Evolutionary conservation across 2,888 invertebrate genomes (phyloP).

Genomic region (Notodromas monacha): DNA sequence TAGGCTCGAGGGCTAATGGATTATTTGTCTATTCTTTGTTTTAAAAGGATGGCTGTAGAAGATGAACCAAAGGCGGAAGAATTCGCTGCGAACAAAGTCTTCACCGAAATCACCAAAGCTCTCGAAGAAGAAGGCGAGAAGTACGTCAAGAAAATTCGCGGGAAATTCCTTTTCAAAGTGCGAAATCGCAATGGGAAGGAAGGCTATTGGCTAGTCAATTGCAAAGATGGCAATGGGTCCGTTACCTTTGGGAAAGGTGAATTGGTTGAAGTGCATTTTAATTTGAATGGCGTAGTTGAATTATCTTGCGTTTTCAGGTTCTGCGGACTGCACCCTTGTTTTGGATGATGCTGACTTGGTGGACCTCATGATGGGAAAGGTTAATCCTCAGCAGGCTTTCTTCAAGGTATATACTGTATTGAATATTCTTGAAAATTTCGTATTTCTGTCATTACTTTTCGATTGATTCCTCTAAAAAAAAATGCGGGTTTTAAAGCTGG

Average conservation of each 20-base stretch:
- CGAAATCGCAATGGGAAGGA: constrained; percentile 42
- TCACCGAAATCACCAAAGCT: no score
- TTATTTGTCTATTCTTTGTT: no score
- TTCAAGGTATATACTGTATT: constrained; percentile 29
- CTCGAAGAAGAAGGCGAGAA: constrained; percentile 39
- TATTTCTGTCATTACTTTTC: no score
- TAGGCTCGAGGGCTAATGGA: no score
- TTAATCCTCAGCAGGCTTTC: constrained; percentile 69
- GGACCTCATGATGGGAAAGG: constrained; percentile 53
- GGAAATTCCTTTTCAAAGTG: constrained; percentile 62
- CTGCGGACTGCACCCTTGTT: constrained; percentile 61
- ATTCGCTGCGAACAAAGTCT: no score
- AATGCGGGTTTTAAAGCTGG: no score
- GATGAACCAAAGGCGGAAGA: no score
- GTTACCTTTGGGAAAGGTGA: constrained; percentile 33
- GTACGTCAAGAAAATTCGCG: constrained; percentile 48
- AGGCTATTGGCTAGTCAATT: constrained; percentile 70
- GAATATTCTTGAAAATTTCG: no score
- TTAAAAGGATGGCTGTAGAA: no score
- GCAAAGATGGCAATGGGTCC: constrained; percentile 57
- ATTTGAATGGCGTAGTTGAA: not conserved
- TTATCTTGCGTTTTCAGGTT: constrained; percentile 21
- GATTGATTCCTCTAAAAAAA: no score
- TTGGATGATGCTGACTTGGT: constrained; percentile 60
- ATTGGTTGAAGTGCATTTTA: constrained; percentile 6